These are phyloP conservation scores for Hippoglossus stenolepis DNA, from an alignment of 2,113 vertebrate species.

Conservation along the genomic window DNA sequence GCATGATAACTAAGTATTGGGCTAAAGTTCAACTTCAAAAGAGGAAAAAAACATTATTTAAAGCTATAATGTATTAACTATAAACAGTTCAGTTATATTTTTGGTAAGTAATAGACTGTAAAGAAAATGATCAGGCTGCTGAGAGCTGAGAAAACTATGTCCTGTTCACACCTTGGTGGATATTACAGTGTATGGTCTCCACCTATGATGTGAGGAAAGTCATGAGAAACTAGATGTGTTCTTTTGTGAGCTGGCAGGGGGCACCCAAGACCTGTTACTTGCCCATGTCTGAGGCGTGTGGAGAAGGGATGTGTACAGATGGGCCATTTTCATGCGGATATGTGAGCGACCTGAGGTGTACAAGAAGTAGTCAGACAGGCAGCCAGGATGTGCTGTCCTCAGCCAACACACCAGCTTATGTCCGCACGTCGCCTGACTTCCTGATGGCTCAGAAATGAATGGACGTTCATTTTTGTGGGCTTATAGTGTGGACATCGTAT, in stretches of 20 bases:
- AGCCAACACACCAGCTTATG: not conserved
- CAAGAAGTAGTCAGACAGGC: not conserved
- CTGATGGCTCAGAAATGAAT: not conserved
- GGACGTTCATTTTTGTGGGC: not conserved
- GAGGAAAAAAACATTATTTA: too few species aligned
- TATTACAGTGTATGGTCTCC: not conserved
- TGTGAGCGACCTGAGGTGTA: conserved; percentile 11
- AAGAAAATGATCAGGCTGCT: too few species aligned
- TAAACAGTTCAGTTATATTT: too few species aligned
- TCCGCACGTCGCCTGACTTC: not conserved
- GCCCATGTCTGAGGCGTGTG: not conserved
- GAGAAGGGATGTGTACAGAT: not conserved
- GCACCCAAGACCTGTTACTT: conserved; percentile 54
- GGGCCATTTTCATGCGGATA: conserved; percentile 9
- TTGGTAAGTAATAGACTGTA: too few species aligned
- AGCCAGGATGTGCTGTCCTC: not conserved
- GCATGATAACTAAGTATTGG: too few species aligned
- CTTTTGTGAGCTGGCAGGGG: conserved; percentile 53
- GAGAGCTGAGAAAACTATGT: not conserved
- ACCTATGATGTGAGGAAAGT: conserved; percentile 7
- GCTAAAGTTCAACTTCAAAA: too few species aligned
- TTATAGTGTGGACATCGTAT: not conserved
- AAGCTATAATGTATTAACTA: too few species aligned
- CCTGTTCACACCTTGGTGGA: conserved; percentile 17
- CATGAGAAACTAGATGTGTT: not conserved